Conservation (phyloP, 2,113 vertebrate species). For the Ranitomeya variabilis region DNA sequence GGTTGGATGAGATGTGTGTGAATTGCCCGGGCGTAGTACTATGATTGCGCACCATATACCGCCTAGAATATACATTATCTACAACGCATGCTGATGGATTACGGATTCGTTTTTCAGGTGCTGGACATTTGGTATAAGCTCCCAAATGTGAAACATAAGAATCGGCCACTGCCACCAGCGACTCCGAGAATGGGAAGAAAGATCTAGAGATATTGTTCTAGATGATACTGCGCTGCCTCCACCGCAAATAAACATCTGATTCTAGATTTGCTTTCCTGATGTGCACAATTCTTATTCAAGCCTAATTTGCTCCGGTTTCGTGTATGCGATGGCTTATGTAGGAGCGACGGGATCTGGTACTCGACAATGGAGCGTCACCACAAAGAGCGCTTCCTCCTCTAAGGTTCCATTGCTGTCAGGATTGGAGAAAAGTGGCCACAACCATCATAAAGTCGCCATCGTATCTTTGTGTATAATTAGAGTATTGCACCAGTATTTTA, state of each 20-base stretch:
- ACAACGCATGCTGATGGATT: background rate
- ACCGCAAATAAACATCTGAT: background rate
- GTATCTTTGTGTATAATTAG: no score
- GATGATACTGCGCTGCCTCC: no score
- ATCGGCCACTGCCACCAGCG: constrained; percentile 1
- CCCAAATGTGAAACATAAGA: background rate
- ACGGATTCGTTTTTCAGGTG: background rate
- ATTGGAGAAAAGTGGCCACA: no score
- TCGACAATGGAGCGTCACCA: no score
- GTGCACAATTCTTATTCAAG: background rate
- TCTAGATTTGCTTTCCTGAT: background rate
- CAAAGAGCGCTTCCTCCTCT: no score
- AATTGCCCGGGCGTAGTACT: no score
- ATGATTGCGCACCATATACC: no score
- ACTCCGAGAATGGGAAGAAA: background rate
- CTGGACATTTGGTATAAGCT: constrained; percentile 22
- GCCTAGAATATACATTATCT: background rate
- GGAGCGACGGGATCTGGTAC: no score
- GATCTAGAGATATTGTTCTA: background rate
- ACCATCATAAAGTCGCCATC: no score
- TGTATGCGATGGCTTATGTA: background rate
- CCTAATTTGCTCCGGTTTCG: background rate
- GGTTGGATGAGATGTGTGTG: no score
- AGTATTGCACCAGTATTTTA: no score
- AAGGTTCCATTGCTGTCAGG: no score